Evolutionary conservation across 2,888 invertebrate species (phyloP), one percentile per base, ranked within the genome.

Genomic region (Uloborus plumipes): DNA sequence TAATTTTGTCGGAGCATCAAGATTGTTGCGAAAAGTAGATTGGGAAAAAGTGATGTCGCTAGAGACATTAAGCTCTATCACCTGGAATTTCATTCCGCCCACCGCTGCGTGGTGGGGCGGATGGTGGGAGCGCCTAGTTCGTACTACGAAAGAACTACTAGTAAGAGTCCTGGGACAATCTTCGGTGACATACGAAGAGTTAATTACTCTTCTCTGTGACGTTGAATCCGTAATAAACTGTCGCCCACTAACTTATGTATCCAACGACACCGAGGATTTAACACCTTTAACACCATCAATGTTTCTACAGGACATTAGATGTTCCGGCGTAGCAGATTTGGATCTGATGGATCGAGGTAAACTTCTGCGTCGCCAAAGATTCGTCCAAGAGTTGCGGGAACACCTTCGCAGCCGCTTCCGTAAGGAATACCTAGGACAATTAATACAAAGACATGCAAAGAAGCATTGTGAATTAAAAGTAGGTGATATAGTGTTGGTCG

Each of bases 391-490:
- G 16, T 16, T 67, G 9, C 16, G n/a, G 26, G 53, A 53, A n/a
- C 14, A 31, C 6, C n/a, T 26, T 15, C 67, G 53, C 7, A 67
- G 13, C 16, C 22, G 53, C n/a, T 67, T 67, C 15, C 31, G 31
- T 7, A 53, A 15, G 53, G 67, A 67, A 16, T 67, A 53, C 11
- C 2, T 67, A 0, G 67, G 53, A 26, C 53, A 51, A 53, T 55
- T 55, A 16, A 1, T 55, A n/a, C 55, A 55, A n/a, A 55, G 20
- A 0, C 55, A 55, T 16, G 55, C n/a, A n/a, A n/a, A 55, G 7
- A 55, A 11, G 1, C 9, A 9, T n/a, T 0, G n/a, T 0, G 55
- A 55, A n/a, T 53, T 67, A n/a, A 53, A 31, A 53, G 31, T 31
- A 7, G 26, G 53, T 16, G 18, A 26, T n/a, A 16, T 16, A 15